Conservation (phyloP, 1,140 invertebrate species). For the Frieseomelitta varia region DNA sequence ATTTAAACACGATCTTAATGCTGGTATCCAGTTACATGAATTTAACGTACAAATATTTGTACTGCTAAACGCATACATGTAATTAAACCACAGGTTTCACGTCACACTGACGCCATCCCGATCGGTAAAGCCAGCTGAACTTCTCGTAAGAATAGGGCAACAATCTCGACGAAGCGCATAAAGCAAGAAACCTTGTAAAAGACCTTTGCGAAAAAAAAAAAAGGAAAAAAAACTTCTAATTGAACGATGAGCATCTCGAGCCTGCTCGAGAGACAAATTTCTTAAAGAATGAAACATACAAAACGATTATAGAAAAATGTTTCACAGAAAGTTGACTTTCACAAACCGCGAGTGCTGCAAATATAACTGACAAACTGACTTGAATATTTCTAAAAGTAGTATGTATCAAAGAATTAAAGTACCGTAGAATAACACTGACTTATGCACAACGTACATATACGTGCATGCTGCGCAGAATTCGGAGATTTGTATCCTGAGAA, state of each 20-base stretch:
- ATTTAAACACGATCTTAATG: not conserved
- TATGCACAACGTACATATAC: no score
- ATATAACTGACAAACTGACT: no score
- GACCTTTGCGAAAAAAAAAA: not conserved
- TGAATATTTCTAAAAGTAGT: no score
- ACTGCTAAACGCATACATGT: not conserved
- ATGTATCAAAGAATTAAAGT: no score
- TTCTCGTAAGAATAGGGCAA: not conserved
- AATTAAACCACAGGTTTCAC: constrained; percentile 6
- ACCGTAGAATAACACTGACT: no score
- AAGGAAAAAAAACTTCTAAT: not conserved
- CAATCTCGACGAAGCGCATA: not conserved
- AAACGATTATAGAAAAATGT: no score
- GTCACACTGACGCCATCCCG: not conserved
- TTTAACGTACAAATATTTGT: not conserved
- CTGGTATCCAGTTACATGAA: not conserved
- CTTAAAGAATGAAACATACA: no score
- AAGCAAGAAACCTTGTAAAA: constrained; percentile 1
- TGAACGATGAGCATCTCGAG: not conserved
- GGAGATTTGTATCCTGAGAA: no score
- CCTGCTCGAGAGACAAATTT: no score
- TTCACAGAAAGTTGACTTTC: no score
- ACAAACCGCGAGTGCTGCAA: no score
- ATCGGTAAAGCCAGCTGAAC: not conserved
- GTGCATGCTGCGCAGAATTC: no score